phyloP scores from a whole-genome alignment of 1,140 invertebrate species.

The Dreissena polymorpha region DNA sequence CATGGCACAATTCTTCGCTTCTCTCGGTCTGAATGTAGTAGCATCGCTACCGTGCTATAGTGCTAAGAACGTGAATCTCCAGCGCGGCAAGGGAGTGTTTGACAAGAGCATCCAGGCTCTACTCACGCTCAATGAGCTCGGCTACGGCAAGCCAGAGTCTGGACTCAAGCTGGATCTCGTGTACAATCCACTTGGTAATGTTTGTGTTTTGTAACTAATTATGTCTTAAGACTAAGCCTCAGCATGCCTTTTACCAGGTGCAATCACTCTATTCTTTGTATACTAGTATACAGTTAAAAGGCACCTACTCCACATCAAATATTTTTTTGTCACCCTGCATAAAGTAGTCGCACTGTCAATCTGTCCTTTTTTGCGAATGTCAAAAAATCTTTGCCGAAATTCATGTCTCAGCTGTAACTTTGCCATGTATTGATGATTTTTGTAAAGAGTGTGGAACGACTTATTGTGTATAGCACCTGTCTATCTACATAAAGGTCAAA shows the following conservation, averaged over 20 bases:
- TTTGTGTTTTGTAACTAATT: background rate
- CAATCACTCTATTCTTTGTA: background rate
- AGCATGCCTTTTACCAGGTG: background rate
- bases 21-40: slow-evolving; percentile 58
- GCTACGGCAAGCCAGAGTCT: slow-evolving; percentile 58
- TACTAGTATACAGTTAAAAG: background rate
- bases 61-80: slow-evolving; percentile 68
- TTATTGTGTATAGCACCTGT: too few relatives aligned
- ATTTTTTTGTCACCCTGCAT: too few relatives aligned
- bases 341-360: too few relatives aligned
- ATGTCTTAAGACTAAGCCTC: background rate
- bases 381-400: too few relatives aligned
- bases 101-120: slow-evolving; percentile 67
- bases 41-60: slow-evolving; percentile 69
- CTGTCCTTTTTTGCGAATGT: too few relatives aligned
- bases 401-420: too few relatives aligned
- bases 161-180: slow-evolving; percentile 63
- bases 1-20: slow-evolving; percentile 63
- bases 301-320: background rate
- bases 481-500: too few relatives aligned
- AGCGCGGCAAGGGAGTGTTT: slow-evolving; percentile 67
- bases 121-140: slow-evolving; percentile 60
- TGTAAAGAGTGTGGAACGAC: too few relatives aligned
- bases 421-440: too few relatives aligned
- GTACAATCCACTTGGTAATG: slow-evolving; percentile 67